Conservation (phyloP, 2,888 invertebrate genomes). For the Cryptophagus acutangulus region DNA sequence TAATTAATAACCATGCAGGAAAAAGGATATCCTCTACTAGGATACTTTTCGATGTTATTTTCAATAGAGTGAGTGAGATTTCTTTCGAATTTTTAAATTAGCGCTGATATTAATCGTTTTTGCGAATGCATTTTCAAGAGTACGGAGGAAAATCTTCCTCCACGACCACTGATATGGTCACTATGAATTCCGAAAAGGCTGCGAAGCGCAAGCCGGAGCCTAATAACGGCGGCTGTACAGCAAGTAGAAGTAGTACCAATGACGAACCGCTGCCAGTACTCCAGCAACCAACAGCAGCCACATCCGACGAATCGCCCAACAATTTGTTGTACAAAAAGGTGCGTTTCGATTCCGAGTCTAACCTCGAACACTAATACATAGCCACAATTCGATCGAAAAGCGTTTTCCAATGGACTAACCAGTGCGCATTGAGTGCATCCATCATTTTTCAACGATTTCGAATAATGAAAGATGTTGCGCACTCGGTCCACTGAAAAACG, state of each 20-base stretch:
- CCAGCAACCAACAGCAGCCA: slow-evolving; percentile 31
- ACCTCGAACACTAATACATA: too few relatives aligned
- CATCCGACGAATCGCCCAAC: slow-evolving; percentile 75
- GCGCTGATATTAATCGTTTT: neutral
- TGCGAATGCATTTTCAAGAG: too few relatives aligned
- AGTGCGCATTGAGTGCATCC: too few relatives aligned
- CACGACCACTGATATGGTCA: slow-evolving; percentile 59
- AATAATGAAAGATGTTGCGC: too few relatives aligned
- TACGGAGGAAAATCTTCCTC: slow-evolving; percentile 36
- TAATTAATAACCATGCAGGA: slow-evolving; percentile 31
- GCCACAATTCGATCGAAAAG: too few relatives aligned
- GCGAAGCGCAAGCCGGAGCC: slow-evolving; percentile 55
- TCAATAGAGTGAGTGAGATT: slow-evolving; percentile 29
- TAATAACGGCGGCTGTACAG: slow-evolving; percentile 47
- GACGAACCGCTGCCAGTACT: slow-evolving; percentile 38
- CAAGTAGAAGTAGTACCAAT: slow-evolving; percentile 38
- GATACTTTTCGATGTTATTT: slow-evolving; percentile 26
- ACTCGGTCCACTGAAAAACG: too few relatives aligned
- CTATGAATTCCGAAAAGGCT: slow-evolving; percentile 62
- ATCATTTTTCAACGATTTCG: too few relatives aligned
- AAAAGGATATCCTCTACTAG: slow-evolving; percentile 25
- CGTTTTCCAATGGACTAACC: too few relatives aligned
- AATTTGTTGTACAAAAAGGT: slow-evolving; percentile 87
- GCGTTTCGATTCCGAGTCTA: too few relatives aligned
- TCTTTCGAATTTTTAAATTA: slow-evolving; percentile 6